These are phyloP conservation scores for Lasioglossum leucozonium DNA, from an alignment of 2,888 invertebrate species.

Conservation along the genomic window DNA sequence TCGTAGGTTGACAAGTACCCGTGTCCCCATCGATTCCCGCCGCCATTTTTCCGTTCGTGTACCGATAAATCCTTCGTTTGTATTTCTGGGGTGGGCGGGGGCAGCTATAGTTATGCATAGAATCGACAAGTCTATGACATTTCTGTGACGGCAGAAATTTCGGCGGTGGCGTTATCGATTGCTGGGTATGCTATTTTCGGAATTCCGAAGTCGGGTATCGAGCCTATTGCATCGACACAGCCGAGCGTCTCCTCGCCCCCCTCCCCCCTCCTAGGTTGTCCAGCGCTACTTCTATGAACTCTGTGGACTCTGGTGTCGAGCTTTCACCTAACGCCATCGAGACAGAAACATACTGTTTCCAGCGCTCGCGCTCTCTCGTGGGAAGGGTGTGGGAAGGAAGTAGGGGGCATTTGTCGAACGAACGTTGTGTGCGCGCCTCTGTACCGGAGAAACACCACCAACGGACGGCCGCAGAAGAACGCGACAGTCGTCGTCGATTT, in stretches of 20 bases:
- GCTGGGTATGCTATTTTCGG: neutral
- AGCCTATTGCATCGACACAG: constrained; percentile 36
- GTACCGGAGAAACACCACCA: constrained; percentile 16
- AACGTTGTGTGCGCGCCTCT: constrained; percentile 9
- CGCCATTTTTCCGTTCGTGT: too few species aligned
- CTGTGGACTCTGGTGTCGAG: constrained; percentile 50
- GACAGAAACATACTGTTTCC: constrained; percentile 52
- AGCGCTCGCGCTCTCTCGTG: constrained; percentile 8
- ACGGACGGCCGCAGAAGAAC: constrained; percentile 8
- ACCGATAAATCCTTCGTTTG: neutral
- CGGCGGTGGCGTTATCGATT: neutral
- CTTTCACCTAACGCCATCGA: constrained; percentile 67
- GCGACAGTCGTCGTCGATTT: constrained; percentile 31
- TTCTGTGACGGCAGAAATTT: neutral
- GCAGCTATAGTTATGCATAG: neutral
- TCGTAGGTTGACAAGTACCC: too few species aligned
- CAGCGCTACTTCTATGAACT: constrained; percentile 54
- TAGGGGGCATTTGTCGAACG: constrained; percentile 61
- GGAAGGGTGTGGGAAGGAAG: constrained; percentile 9
- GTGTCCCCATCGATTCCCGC: neutral
- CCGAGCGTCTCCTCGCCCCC: neutral
- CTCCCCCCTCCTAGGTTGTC: constrained; percentile 32
- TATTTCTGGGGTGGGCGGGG: neutral
- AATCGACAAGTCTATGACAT: neutral
- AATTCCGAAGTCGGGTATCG: constrained; percentile 3